These are phyloP conservation scores for Myiothlypis coronata DNA, from an alignment of 2,797 vertebrate genomes.

Conservation along the genomic window DNA sequence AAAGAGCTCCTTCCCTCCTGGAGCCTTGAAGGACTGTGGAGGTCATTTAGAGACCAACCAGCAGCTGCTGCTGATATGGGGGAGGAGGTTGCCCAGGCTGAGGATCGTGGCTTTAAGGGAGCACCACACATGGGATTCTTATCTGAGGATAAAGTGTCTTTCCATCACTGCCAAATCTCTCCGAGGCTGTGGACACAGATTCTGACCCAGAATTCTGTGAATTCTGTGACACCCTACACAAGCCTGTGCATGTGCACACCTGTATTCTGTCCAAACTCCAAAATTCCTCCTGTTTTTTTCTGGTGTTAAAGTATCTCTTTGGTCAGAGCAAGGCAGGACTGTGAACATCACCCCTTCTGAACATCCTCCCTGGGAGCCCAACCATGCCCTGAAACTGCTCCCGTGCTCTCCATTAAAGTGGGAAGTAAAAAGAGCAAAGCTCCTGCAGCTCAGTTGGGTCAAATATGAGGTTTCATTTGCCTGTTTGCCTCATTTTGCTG, in stretches of 20 bases:
- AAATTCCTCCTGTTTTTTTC: background rate
- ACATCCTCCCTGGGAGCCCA: background rate
- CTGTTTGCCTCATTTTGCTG: conserved; percentile 14
- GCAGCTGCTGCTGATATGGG: background rate
- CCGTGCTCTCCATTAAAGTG: background rate
- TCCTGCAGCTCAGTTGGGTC: conserved; percentile 12
- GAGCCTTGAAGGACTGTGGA: background rate
- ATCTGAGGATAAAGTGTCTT: background rate
- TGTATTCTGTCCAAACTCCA: background rate
- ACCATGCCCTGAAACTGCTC: background rate
- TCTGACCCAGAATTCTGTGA: background rate
- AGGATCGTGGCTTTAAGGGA: background rate
- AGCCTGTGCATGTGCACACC: background rate
- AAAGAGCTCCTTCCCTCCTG: background rate
- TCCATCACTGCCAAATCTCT: background rate
- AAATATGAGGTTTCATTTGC: background rate
- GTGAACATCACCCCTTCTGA: background rate
- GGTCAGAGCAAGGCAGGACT: background rate
- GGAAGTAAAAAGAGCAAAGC: background rate
- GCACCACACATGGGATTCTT: background rate
- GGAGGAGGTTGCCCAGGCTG: background rate
- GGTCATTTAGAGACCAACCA: background rate
- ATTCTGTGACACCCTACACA: background rate
- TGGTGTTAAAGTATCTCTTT: background rate
- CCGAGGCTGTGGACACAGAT: background rate